Evolutionary conservation across 2,113 vertebrate genomes (phyloP), one percentile per base, ranked within the genome.

Genomic region (Vombatus ursinus): DNA sequence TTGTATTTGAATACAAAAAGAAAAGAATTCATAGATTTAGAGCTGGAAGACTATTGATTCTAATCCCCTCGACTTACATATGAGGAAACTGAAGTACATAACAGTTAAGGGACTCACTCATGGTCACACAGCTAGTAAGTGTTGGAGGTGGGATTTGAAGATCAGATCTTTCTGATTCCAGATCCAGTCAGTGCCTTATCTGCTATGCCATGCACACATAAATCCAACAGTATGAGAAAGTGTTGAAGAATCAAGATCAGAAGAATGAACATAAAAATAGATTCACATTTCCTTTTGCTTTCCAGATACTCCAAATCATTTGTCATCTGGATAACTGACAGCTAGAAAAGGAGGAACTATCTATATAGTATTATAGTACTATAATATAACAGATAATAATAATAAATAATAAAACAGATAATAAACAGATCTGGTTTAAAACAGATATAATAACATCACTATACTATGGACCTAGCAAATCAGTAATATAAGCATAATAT

Each of bases 251-350:
- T 68, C 57, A 51, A 49, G 54, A 93, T 26, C 31, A 95, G 57
- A 94, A 50, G 50, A 47, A 92, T 52, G 50, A 49, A 92, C 11
- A 14, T 14, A 28, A 28, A 49, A 84, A 92, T 93, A 47, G 77
- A 57, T 14, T 50, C 94, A 25, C 95, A 94, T 93, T 94, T 37
- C 50, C 50, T 25, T 92, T 52, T 93, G 31, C 48, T 48, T 94
- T 92, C 91, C 14, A 51, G 12, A 95, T 53, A 61, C 92, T 89
- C 90, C 61, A 91, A 91, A 50, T 6, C 26, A 3, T 94, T 57
- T 52, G 49, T 49, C 47, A 51, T 12, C 37, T 22, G 44, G 50
- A 1, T 50, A 57, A 31, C 12, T 24, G 47, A 49, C 89, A 25
- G 68, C 44, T 47, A 3, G 77, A 37, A 49, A 84, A 84, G 16